These are phyloP conservation scores for Datnioides undecimradiatus DNA, from an alignment of 2,113 vertebrate species.

Conservation along the genomic window DNA sequence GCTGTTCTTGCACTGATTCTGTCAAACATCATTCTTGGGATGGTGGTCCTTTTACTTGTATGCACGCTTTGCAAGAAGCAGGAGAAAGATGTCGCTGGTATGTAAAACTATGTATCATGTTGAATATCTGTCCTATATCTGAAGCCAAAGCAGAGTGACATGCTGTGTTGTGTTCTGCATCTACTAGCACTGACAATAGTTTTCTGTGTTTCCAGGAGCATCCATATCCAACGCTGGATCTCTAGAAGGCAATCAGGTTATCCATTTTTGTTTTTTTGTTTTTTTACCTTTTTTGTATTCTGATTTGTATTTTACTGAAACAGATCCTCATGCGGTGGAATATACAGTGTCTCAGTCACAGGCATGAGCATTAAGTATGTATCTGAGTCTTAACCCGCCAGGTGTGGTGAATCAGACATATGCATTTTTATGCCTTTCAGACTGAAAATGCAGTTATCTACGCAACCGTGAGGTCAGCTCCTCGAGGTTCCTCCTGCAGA, in stretches of 20 bases:
- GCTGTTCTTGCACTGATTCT: not conserved
- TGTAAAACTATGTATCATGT: not conserved
- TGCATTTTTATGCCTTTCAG: not conserved
- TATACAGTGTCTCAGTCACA: too few relatives aligned
- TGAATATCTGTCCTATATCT: not conserved
- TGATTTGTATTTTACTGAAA: not conserved
- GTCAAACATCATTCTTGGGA: not conserved
- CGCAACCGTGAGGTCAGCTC: not conserved
- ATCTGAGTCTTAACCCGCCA: too few relatives aligned
- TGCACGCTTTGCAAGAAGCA: not conserved
- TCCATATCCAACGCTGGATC: not conserved
- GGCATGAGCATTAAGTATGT: too few relatives aligned
- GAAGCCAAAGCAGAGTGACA: not conserved
- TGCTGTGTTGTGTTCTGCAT: not conserved
- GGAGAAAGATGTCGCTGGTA: not conserved
- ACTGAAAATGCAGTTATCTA: not conserved
- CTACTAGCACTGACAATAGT: not conserved
- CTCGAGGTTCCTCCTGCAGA: accelerated
- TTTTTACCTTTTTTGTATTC: not conserved
- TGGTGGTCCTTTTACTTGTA: not conserved
- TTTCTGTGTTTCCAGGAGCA: not conserved
- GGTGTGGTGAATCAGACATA: too few relatives aligned
- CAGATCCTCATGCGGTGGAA: not conserved
- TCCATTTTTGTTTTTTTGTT: not conserved
- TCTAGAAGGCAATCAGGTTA: not conserved